Percentiles rank a stretch among this genome's conserved stretches.
Conservation (phyloP, 2,888 invertebrate species). For the Adelphocoris suturalis region DNA sequence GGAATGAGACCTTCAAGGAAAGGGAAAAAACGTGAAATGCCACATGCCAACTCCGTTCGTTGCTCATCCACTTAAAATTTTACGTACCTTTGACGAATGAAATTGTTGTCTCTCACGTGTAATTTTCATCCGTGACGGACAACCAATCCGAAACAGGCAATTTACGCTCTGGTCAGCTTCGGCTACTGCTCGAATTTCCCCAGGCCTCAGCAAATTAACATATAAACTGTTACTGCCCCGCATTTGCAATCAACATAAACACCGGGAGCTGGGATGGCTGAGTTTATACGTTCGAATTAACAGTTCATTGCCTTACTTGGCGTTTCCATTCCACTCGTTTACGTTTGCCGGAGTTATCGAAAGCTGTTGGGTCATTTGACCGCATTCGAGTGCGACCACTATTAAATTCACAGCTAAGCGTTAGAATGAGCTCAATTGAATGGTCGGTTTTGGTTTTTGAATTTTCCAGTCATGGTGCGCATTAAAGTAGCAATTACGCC, state of each 20-base stretch:
- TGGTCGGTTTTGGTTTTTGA: too few species aligned
- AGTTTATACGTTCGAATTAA: slow-evolving; percentile 38
- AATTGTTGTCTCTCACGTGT: background rate
- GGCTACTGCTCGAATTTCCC: background rate
- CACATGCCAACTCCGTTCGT: too few species aligned
- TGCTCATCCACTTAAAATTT: too few species aligned
- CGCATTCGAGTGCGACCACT: background rate
- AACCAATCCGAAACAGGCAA: background rate
- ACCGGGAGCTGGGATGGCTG: background rate
- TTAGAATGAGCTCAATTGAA: too few species aligned
- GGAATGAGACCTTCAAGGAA: too few species aligned
- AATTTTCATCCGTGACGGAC: background rate
- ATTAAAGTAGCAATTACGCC: background rate
- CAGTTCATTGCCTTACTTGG: background rate
- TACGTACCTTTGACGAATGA: too few species aligned
- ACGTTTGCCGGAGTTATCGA: slow-evolving; percentile 1
- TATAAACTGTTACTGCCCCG: background rate
- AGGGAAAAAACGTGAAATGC: too few species aligned
- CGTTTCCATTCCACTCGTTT: background rate
- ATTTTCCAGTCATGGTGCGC: too few species aligned
- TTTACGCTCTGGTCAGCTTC: background rate
- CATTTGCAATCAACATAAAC: slow-evolving; percentile 46
- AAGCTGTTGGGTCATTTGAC: background rate
- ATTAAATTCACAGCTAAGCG: background rate
- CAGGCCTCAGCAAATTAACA: slow-evolving; percentile 4